Conservation (phyloP, 2,113 vertebrate genomes). For the Enhydra lutris region DNA sequence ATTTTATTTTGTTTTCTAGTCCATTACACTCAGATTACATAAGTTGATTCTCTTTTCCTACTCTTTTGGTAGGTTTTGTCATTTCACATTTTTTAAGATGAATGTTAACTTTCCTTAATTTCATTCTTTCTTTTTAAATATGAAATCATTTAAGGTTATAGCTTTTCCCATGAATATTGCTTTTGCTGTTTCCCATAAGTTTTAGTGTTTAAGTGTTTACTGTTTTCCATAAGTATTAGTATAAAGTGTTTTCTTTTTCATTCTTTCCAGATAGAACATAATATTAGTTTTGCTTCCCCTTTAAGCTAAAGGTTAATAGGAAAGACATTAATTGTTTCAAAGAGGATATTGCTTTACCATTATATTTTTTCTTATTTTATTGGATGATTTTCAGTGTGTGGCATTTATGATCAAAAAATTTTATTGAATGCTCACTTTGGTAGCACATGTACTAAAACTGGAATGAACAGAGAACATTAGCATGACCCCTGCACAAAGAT, state of each 20-base stretch:
- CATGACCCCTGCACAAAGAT: not conserved
- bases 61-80: not conserved
- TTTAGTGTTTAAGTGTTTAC: not conserved
- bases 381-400: not conserved
- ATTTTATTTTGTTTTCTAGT: constrained; percentile 48
- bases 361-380: not conserved
- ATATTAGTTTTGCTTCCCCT: not conserved
- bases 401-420: not conserved
- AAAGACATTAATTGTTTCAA: constrained; percentile 6
- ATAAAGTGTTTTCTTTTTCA: not conserved
- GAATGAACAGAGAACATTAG: not conserved
- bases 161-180: not conserved
- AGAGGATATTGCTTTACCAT: not conserved
- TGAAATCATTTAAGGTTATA: constrained; percentile 13
- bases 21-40: constrained; percentile 39
- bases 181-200: constrained; percentile 14
- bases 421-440: not conserved
- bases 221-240: not conserved
- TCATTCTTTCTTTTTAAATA: constrained; percentile 10
- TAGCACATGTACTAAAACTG: not conserved
- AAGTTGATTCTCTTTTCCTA: constrained; percentile 26
- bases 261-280: not conserved
- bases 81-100: constrained; percentile 16
- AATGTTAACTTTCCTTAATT: constrained; percentile 1
- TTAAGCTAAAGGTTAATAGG: not conserved